These are phyloP conservation scores for Diadumene lineata DNA, from an alignment of 92 coral and sea anemone species.

Conservation along the genomic window DNA sequence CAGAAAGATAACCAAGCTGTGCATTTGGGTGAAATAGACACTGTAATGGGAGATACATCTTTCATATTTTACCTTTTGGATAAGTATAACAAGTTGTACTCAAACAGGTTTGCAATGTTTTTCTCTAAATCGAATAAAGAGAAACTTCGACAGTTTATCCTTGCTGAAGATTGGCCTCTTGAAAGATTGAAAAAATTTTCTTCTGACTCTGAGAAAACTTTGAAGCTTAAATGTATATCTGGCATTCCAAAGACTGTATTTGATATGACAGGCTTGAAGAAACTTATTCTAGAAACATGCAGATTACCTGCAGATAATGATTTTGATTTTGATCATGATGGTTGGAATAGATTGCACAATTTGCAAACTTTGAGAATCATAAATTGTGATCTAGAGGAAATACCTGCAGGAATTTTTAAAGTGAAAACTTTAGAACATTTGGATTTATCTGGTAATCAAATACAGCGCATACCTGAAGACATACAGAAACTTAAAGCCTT, in stretches of 20 bases:
- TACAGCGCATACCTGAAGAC: conserved; percentile 23
- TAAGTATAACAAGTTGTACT: conserved; percentile 37
- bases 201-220: conserved; percentile 37
- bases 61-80: conserved; percentile 47
- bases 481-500: conserved; percentile 16
- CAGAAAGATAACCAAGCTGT: background rate
- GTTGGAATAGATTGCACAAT: too few species aligned
- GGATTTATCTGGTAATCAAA: conserved; percentile 37
- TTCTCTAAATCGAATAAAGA: conserved; percentile 46
- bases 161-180: conserved; percentile 51
- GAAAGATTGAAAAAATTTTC: conserved; percentile 20
- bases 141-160: conserved; percentile 31
- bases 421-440: conserved; percentile 34
- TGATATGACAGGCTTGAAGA: conserved; percentile 31
- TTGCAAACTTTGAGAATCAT: too few species aligned
- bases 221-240: conserved; percentile 24
- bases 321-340: too few species aligned
- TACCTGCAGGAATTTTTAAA: conserved; percentile 37
- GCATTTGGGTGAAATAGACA: background rate
- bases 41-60: conserved; percentile 42
- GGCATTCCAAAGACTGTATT: conserved; percentile 61
- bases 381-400: conserved; percentile 31
- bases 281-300: conserved; percentile 34
- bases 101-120: conserved; percentile 35
- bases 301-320: too few species aligned